Conservation (phyloP, 1,140 invertebrate species). For the Temnothorax curvispinosus region DNA sequence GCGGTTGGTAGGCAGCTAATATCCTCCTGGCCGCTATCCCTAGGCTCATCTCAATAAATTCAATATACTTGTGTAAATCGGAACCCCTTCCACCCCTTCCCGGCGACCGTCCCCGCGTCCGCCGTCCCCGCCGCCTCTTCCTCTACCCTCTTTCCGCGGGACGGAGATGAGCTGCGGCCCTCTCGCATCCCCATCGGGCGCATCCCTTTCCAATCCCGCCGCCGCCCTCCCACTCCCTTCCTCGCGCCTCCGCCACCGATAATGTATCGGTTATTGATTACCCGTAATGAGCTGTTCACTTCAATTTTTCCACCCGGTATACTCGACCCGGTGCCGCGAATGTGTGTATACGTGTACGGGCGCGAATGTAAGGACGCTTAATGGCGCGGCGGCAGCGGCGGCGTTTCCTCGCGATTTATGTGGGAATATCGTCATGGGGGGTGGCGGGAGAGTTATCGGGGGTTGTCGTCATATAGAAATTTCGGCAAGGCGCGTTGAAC, state of each 20-base stretch:
- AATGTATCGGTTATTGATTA: slow-evolving; percentile 84
- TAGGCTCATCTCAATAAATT: slow-evolving; percentile 86
- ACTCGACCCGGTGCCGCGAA: slow-evolving; percentile 15
- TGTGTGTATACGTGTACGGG: neutral
- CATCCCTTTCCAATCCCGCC: slow-evolving; percentile 40
- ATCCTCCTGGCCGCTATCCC: slow-evolving; percentile 86
- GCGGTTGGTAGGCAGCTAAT: slow-evolving; percentile 85
- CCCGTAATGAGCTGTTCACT: slow-evolving; percentile 79
- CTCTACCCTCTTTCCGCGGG: slow-evolving; percentile 45
- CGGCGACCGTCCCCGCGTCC: neutral
- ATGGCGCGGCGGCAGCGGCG: slow-evolving; percentile 37
- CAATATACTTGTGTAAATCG: slow-evolving; percentile 86
- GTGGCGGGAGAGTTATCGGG: slow-evolving; percentile 33
- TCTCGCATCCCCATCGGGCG: slow-evolving; percentile 37
- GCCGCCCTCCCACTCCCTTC: neutral
- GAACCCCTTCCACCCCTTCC: slow-evolving; percentile 69
- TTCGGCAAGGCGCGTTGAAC: slow-evolving; percentile 9
- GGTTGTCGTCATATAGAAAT: slow-evolving; percentile 16
- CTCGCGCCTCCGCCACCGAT: slow-evolving; percentile 64
- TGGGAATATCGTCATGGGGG: slow-evolving; percentile 9
- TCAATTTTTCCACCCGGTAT: slow-evolving; percentile 66
- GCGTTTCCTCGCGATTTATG: slow-evolving; percentile 42
- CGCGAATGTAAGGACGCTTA: slow-evolving; percentile 51
- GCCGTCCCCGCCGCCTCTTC: slow-evolving; percentile 30
- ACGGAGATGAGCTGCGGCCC: slow-evolving; percentile 79